phyloP scores from a whole-genome alignment of 2,113 vertebrate species.

The Gobiocypris rarus region DNA sequence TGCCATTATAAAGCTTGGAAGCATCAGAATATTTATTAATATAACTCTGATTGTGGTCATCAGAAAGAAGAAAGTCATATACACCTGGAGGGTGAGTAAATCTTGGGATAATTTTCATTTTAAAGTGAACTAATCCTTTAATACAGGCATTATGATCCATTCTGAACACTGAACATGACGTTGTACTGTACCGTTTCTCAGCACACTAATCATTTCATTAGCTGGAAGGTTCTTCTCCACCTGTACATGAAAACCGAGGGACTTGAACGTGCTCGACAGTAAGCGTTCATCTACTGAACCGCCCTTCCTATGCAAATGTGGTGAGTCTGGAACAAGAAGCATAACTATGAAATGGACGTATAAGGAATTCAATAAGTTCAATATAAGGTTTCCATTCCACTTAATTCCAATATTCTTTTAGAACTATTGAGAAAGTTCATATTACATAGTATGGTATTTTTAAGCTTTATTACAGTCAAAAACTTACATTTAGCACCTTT shows the following conservation, averaged over 20 bases:
- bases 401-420: neutral
- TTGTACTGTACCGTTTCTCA: neutral
- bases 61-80: no score
- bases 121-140: no score
- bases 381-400: neutral
- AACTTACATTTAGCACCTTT: no score
- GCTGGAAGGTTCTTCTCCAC: conserved; percentile 25
- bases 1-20: no score
- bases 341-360: neutral
- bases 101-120: no score
- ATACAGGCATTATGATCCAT: neutral
- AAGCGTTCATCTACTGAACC: conserved; percentile 6
- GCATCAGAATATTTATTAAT: no score
- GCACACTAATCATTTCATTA: neutral
- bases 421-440: neutral
- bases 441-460: no score
- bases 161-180: neutral
- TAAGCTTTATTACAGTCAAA: no score
- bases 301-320: neutral
- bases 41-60: no score
- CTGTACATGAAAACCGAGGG: conserved; percentile 14
- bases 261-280: neutral
- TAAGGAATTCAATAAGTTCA: neutral
- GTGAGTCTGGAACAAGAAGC: neutral
- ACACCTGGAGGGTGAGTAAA: no score